phyloP scores from a whole-genome alignment of 2,888 invertebrate species.

The Synergus japonicus region DNA sequence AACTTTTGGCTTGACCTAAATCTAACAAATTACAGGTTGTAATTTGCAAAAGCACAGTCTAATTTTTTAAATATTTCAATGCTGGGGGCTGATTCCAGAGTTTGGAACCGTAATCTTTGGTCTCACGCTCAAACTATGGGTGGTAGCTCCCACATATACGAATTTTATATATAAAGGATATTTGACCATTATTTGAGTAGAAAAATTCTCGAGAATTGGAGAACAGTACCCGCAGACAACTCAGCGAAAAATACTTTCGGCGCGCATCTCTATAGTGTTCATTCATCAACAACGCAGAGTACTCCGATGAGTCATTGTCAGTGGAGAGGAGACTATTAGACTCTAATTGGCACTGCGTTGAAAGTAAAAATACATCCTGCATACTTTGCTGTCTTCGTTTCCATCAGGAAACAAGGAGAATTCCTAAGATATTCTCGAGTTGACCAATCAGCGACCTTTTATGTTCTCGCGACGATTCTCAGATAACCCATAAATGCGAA shows the following conservation, averaged over 20 bases:
- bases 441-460: slow-evolving; percentile 33
- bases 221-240: background rate
- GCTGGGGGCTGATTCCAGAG: no score
- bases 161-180: no score
- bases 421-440: slow-evolving; percentile 20
- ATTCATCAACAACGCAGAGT: slow-evolving; percentile 27
- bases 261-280: slow-evolving; percentile 21
- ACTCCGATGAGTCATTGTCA: slow-evolving; percentile 28
- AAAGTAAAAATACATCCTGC: slow-evolving; percentile 32
- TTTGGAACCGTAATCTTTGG: no score
- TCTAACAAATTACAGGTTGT: background rate
- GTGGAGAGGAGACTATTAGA: slow-evolving; percentile 22
- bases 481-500: slow-evolving; percentile 33
- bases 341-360: slow-evolving; percentile 34
- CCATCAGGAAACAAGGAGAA: slow-evolving; percentile 33
- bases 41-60: background rate
- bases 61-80: background rate
- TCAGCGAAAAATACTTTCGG: background rate
- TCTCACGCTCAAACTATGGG: no score
- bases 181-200: background rate
- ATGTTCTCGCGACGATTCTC: slow-evolving; percentile 29
- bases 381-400: slow-evolving; percentile 18
- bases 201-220: background rate
- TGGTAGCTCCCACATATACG: no score
- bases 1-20: background rate